phyloP scores from a whole-genome alignment of 2,113 vertebrate genomes.

The Glaucidium brasilianum region DNA sequence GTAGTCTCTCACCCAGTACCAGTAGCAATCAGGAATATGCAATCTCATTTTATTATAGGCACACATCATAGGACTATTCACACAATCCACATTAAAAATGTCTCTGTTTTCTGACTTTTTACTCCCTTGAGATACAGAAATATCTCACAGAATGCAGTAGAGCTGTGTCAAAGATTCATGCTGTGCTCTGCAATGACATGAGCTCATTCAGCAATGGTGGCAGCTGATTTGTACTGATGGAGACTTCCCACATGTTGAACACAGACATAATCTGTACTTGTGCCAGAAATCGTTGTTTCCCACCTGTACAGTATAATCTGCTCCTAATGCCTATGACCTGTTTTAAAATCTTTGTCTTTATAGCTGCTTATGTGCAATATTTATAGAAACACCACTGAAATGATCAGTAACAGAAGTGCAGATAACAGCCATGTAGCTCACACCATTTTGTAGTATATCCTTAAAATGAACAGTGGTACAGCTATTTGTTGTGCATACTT shows the following conservation, averaged over 20 bases:
- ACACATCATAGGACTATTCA: neutral
- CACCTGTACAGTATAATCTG: constrained; percentile 42
- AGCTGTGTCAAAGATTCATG: neutral
- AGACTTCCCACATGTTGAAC: neutral
- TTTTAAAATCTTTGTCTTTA: constrained; percentile 25
- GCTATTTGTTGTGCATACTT: neutral
- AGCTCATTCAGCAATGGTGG: neutral
- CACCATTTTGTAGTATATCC: neutral
- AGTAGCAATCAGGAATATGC: neutral
- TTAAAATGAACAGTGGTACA: neutral
- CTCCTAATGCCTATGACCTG: neutral
- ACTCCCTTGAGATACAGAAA: neutral
- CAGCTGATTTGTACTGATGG: neutral
- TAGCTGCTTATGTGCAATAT: neutral
- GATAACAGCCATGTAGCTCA: neutral
- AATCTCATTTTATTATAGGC: neutral
- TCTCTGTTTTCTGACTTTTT: constrained; percentile 4
- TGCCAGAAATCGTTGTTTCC: constrained; percentile 22
- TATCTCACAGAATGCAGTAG: neutral
- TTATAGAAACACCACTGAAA: neutral
- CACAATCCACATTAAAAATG: neutral
- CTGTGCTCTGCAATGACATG: neutral
- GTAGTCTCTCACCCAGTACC: neutral
- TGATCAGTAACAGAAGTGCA: neutral
- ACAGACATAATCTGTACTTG: neutral